Evolutionary conservation across 2,797 vertebrate genomes (phyloP).

Genomic region (Trematomus bernacchii): DNA sequence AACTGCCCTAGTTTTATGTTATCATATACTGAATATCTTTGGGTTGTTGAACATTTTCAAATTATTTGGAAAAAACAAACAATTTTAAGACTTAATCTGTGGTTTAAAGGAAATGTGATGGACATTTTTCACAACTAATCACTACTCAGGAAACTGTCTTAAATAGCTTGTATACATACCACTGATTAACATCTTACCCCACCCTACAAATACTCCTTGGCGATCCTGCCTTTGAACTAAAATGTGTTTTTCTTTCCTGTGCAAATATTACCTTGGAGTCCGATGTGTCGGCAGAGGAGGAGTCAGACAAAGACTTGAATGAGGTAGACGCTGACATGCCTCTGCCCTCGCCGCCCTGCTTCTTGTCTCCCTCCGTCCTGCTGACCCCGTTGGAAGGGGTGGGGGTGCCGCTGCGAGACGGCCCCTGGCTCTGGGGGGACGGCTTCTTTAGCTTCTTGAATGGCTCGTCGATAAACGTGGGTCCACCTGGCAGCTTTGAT

Average conservation of each 20-base stretch:
- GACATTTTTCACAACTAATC: not conserved
- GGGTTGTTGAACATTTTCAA: not conserved
- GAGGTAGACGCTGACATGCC: slow-evolving; percentile 86
- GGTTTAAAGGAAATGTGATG: not conserved
- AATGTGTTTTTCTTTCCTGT: not conserved
- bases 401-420: slow-evolving; percentile 76
- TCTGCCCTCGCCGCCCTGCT: slow-evolving; percentile 80
- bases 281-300: slow-evolving; percentile 83
- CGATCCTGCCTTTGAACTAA: not conserved
- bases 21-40: not conserved
- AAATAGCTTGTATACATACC: not conserved
- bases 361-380: slow-evolving; percentile 74
- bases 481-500: slow-evolving; percentile 67
- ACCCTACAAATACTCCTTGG: not conserved
- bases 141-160: too few relatives aligned
- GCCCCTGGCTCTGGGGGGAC: slow-evolving; percentile 66
- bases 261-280: slow-evolving; percentile 82
- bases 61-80: not conserved
- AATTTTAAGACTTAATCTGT: not conserved
- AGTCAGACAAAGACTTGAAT: slow-evolving; percentile 85
- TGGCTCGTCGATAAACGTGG: slow-evolving; percentile 79
- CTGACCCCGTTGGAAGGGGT: slow-evolving; percentile 68
- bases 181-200: not conserved
- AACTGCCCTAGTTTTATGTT: too few relatives aligned
- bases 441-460: slow-evolving; percentile 89